phyloP scores from a whole-genome alignment of 2,797 vertebrate species.

The Phataginus tricuspis region DNA sequence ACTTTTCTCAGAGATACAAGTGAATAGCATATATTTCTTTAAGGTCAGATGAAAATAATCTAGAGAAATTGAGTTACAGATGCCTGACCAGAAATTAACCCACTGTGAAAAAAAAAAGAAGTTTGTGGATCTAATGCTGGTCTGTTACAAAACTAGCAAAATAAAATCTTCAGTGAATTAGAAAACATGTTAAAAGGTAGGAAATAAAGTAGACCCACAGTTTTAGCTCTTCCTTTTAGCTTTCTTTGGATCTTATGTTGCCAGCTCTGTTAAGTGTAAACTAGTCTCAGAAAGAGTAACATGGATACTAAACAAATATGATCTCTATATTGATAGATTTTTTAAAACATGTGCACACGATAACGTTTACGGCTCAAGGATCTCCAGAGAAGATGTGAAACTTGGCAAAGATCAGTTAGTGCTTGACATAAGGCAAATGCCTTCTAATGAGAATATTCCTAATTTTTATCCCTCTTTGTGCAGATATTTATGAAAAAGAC shows the following conservation, averaged over 20 bases:
- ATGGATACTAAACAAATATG: background rate
- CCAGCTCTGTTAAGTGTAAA: background rate
- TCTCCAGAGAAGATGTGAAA: background rate
- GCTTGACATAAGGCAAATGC: background rate
- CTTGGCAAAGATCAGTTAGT: background rate
- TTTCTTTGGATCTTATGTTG: background rate
- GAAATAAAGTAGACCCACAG: background rate
- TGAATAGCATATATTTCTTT: background rate
- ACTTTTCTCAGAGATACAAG: background rate
- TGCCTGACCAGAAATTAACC: background rate
- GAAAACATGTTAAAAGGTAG: background rate
- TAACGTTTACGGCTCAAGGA: background rate
- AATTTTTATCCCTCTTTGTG: background rate
- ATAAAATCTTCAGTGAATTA: background rate
- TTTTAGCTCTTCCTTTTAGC: background rate
- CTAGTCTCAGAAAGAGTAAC: background rate
- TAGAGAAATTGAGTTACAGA: background rate
- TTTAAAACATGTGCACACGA: background rate
- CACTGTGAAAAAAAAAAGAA: background rate
- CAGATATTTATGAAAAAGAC: background rate
- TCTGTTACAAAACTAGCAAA: background rate
- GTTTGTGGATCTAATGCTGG: background rate
- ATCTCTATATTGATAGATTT: background rate
- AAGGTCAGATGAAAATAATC: background rate
- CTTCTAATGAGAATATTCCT: background rate